Conservation (phyloP, 2,888 invertebrate species). For the Cryptosula pallasiana region DNA sequence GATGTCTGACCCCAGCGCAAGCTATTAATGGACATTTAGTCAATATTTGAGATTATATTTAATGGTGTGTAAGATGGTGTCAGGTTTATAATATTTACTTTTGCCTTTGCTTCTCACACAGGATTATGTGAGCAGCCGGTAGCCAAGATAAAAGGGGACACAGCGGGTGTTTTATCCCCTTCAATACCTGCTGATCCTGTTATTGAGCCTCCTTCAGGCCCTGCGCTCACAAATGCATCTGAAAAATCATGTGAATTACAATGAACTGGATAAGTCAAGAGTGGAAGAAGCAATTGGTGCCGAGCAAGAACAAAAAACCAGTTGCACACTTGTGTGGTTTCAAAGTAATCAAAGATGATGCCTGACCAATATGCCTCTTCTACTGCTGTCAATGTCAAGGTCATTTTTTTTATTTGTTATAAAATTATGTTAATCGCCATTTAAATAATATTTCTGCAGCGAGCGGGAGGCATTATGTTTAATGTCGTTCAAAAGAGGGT, state of each 20-base stretch:
- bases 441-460: too few relatives aligned
- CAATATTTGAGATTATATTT: background rate
- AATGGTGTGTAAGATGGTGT: background rate
- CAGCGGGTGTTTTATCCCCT: background rate
- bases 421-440: too few relatives aligned
- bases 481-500: too few relatives aligned
- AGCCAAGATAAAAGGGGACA: background rate
- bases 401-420: too few relatives aligned
- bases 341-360: too few relatives aligned
- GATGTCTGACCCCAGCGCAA: background rate
- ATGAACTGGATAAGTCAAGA: too few relatives aligned
- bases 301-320: too few relatives aligned
- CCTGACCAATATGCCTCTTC: too few relatives aligned
- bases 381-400: too few relatives aligned
- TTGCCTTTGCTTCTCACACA: background rate
- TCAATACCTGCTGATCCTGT: background rate
- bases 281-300: too few relatives aligned
- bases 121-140: background rate
- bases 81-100: background rate
- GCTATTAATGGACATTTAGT: background rate
- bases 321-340: too few relatives aligned
- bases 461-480: too few relatives aligned
- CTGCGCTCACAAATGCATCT: background rate
- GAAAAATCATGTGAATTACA: constrained; percentile 2
- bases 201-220: background rate